These are phyloP conservation scores for Chaetodon trifascialis DNA, from an alignment of 2,113 vertebrate species.

Conservation along the genomic window DNA sequence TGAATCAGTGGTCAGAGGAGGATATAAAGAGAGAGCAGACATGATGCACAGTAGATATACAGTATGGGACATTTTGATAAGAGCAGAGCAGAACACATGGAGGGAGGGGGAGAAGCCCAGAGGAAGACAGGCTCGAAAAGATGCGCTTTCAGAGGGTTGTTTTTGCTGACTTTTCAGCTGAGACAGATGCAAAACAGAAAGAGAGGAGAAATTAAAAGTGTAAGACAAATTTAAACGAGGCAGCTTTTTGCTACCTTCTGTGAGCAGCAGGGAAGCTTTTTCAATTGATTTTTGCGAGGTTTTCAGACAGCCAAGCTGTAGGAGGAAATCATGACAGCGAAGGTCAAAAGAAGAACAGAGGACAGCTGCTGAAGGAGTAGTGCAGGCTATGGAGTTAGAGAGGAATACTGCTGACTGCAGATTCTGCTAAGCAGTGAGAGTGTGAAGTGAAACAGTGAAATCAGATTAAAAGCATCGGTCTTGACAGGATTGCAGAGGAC, in stretches of 20 bases:
- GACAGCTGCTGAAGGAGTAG: conserved; percentile 17
- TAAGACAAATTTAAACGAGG: conserved; percentile 3
- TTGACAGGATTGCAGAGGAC: conserved; percentile 15
- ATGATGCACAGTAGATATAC: background rate
- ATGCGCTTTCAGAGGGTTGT: background rate
- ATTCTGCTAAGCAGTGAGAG: conserved; percentile 16
- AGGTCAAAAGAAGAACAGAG: conserved; percentile 46
- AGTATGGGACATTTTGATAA: conserved; percentile 3
- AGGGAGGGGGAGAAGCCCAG: background rate
- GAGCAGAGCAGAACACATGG: background rate
- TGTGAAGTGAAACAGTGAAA: conserved; percentile 39
- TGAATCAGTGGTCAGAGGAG: background rate
- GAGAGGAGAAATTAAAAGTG: conserved; percentile 9
- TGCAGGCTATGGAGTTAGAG: background rate
- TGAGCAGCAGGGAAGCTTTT: conserved; percentile 21
- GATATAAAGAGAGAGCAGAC: background rate
- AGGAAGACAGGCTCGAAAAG: background rate
- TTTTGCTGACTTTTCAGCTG: conserved; percentile 4
- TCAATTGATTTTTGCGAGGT: conserved; percentile 37
- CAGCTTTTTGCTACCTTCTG: conserved; percentile 16
- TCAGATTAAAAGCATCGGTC: background rate
- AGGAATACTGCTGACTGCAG: conserved; percentile 18
- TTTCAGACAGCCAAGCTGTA: conserved; percentile 28
- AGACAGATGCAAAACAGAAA: background rate
- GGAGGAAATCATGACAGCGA: conserved; percentile 41